A percentile compares a stretch with the other conserved stretches of the same genome.
Evolutionary conservation across 2,113 vertebrate genomes (phyloP).

Genomic region (Microtus ochrogaster): DNA sequence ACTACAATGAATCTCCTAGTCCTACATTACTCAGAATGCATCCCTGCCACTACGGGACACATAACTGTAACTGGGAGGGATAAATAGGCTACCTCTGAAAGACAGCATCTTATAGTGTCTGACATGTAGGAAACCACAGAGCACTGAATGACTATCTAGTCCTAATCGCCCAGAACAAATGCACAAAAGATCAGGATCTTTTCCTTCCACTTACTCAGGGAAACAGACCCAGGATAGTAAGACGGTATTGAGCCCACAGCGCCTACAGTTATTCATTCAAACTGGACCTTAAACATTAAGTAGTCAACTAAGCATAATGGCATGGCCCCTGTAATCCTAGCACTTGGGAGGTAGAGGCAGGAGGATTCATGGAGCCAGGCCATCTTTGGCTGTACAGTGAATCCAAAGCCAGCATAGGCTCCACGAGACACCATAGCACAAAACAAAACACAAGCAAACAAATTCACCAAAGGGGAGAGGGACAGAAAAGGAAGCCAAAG

Average conservation of each 20-base stretch:
- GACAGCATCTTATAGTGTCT: not conserved
- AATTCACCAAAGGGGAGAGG: not conserved
- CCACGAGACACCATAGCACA: not conserved
- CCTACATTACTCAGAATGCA: not conserved
- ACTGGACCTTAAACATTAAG: not conserved
- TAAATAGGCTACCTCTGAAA: constrained; percentile 25
- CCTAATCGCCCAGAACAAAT: not conserved
- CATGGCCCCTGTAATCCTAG: not conserved
- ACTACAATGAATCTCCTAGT: not conserved
- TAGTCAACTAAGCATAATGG: not conserved
- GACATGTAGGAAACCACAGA: not conserved
- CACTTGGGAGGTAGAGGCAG: not conserved
- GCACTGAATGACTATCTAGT: not conserved
- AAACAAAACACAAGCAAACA: not conserved
- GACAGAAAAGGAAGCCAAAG: not conserved
- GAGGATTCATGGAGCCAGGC: not conserved
- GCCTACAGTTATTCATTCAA: not conserved
- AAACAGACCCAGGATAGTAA: not conserved
- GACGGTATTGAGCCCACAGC: not conserved
- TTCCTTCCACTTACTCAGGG: not conserved
- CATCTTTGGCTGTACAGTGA: not conserved
- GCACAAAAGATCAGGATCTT: not conserved
- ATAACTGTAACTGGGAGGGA: not conserved
- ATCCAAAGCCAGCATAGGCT: not conserved
- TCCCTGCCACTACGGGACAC: no score